phyloP scores from a whole-genome alignment of 1,140 invertebrate genomes.

The Teleogryllus occipitalis region DNA sequence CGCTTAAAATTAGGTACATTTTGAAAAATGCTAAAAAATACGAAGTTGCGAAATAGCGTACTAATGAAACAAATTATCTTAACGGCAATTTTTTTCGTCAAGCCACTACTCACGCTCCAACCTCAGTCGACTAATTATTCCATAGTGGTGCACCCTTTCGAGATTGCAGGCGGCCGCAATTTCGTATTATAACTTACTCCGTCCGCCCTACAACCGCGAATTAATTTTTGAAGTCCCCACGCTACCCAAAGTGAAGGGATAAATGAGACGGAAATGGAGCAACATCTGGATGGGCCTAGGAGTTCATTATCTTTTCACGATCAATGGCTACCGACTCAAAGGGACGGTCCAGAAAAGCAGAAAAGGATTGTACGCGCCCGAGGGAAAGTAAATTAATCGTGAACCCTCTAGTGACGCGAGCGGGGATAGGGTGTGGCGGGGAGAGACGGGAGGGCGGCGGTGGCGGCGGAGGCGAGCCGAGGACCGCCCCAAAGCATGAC shows the following conservation, averaged over 20 bases:
- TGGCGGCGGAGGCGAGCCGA: neutral
- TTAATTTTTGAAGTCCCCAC: neutral
- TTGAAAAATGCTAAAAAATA: too few relatives aligned
- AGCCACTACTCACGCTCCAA: too few relatives aligned
- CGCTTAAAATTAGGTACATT: too few relatives aligned
- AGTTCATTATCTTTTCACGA: slow-evolving; percentile 5
- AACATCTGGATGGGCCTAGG: neutral
- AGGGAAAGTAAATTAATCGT: slow-evolving; percentile 5
- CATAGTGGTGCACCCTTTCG: too few relatives aligned
- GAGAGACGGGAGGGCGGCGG: too few relatives aligned
- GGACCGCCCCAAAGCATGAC: neutral
- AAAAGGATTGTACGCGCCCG: neutral
- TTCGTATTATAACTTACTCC: neutral
- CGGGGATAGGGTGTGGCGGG: too few relatives aligned
- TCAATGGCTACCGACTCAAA: neutral
- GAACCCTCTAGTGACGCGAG: neutral
- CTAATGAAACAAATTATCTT: too few relatives aligned
- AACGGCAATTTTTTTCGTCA: too few relatives aligned
- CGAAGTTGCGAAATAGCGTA: too few relatives aligned
- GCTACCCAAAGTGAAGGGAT: neutral
- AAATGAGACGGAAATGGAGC: neutral
- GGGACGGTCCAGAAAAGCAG: neutral
- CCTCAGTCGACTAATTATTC: too few relatives aligned
- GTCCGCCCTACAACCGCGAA: neutral
- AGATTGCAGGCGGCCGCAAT: neutral